phyloP scores from a whole-genome alignment of 2,797 vertebrate genomes.

The Perdix hodgsoniae region DNA sequence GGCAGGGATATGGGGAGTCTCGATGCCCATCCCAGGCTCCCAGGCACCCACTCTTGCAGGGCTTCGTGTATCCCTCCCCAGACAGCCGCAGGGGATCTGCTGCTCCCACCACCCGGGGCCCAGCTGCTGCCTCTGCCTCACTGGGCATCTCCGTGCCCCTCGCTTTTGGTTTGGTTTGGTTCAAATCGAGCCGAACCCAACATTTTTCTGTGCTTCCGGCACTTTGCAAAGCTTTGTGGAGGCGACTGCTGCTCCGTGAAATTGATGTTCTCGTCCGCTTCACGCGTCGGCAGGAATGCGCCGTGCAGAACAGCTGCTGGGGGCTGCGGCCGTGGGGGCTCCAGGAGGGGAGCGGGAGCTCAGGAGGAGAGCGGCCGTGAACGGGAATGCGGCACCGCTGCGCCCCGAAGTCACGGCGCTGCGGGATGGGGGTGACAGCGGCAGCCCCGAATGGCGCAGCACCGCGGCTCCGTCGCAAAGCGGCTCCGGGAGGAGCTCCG shows the following conservation, averaged over 20 bases:
- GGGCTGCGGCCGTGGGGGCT: not conserved
- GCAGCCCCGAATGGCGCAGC: not conserved
- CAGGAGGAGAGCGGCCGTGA: rapidly evolving
- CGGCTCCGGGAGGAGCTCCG: not conserved
- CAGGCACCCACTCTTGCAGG: not conserved
- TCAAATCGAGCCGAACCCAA: constrained; percentile 53
- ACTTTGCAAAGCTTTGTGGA: not conserved
- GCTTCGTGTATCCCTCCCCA: not conserved
- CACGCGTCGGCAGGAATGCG: constrained; percentile 34
- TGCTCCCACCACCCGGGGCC: not conserved
- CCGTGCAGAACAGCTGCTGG: constrained; percentile 41
- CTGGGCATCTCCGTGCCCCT: not conserved
- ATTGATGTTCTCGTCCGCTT: constrained; percentile 65
- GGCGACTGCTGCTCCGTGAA: constrained; percentile 63
- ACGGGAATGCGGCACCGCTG: rapidly evolving
- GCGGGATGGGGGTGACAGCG: rapidly evolving
- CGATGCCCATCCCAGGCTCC: not conserved
- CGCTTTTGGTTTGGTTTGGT: constrained; percentile 57
- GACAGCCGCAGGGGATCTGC: not conserved
- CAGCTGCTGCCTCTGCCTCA: not conserved
- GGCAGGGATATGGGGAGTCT: not conserved
- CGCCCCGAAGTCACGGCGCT: rapidly evolving
- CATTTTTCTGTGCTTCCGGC: constrained; percentile 36
- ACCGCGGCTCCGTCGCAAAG: not conserved
- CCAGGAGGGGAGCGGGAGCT: not conserved